Percentiles rank a stretch among this genome's conserved stretches.
phyloP scores from a whole-genome alignment of 2,113 vertebrate species.

The Eurypyga helias region DNA sequence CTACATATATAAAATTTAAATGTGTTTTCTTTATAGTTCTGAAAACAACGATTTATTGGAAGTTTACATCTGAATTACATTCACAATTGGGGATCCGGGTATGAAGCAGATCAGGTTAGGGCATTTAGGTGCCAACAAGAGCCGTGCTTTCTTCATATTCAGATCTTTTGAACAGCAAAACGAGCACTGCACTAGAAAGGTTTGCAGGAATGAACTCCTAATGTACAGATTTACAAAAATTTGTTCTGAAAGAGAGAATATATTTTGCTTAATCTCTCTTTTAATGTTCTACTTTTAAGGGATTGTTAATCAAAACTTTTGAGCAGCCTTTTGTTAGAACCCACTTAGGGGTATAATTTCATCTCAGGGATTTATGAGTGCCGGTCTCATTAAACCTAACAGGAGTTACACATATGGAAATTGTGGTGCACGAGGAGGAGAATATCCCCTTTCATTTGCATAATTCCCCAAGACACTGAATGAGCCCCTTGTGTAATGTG shows the following conservation, averaged over 20 bases:
- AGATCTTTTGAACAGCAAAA: not conserved
- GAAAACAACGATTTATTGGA: not conserved
- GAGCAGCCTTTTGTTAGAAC: constrained; percentile 26
- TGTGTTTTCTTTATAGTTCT: not conserved
- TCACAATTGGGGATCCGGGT: not conserved
- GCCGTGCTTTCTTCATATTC: not conserved
- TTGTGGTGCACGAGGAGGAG: not conserved
- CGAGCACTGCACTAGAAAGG: not conserved
- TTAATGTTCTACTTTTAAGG: constrained; percentile 7
- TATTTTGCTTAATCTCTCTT: not conserved
- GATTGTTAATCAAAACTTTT: constrained; percentile 41
- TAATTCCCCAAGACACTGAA: constrained; percentile 36
- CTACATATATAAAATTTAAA: not conserved
- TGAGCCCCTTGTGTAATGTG: constrained; percentile 15
- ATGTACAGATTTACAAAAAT: not conserved
- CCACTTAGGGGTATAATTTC: not conserved
- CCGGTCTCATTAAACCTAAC: constrained; percentile 40
- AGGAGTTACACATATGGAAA: constrained; percentile 44
- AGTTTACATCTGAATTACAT: not conserved
- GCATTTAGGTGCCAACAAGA: not conserved
- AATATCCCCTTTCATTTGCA: constrained; percentile 56
- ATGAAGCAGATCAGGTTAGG: not conserved
- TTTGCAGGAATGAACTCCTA: not conserved
- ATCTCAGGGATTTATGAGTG: constrained; percentile 53
- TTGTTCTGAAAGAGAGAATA: not conserved